Conservation (phyloP, 1,140 invertebrate species). For the Scaptomyza graminum region DNA sequence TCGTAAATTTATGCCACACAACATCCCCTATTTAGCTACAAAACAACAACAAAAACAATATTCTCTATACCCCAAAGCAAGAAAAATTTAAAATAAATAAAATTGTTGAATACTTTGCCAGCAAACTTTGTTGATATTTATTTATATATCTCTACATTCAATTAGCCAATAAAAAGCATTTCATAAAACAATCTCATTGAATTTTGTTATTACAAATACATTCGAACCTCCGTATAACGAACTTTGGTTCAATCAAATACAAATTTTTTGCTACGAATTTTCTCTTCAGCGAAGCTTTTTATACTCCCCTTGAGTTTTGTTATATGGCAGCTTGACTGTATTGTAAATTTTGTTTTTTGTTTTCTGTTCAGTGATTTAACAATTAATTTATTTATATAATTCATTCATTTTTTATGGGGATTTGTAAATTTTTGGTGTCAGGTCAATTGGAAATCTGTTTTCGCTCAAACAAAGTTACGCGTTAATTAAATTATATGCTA, state of each 20-base stretch:
- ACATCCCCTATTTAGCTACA: slow-evolving; percentile 29
- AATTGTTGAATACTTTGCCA: neutral
- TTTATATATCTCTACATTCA: neutral
- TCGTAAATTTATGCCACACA: slow-evolving; percentile 20
- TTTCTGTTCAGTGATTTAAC: slow-evolving; percentile 21
- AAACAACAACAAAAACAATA: slow-evolving; percentile 9
- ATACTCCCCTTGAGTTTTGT: no score
- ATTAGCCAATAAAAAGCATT: neutral
- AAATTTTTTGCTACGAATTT: no score
- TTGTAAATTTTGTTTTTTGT: neutral
- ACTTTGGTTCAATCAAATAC: no score
- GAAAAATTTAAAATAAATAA: neutral
- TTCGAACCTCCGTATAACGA: neutral
- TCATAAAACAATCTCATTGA: neutral
- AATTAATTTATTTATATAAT: slow-evolving; percentile 19
- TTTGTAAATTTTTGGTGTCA: slow-evolving; percentile 1
- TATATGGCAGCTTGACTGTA: no score
- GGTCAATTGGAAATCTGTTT: slow-evolving; percentile 41
- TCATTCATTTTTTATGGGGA: slow-evolving; percentile 22
- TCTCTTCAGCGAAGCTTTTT: no score
- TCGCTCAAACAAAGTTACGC: slow-evolving; percentile 45
- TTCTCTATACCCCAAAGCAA: neutral
- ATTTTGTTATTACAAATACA: neutral
- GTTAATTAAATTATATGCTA: slow-evolving; percentile 53
- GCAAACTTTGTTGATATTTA: neutral